Base-by-base conservation (phyloP, 1,140 invertebrate species). In the Bombus sylvicola region DNA sequence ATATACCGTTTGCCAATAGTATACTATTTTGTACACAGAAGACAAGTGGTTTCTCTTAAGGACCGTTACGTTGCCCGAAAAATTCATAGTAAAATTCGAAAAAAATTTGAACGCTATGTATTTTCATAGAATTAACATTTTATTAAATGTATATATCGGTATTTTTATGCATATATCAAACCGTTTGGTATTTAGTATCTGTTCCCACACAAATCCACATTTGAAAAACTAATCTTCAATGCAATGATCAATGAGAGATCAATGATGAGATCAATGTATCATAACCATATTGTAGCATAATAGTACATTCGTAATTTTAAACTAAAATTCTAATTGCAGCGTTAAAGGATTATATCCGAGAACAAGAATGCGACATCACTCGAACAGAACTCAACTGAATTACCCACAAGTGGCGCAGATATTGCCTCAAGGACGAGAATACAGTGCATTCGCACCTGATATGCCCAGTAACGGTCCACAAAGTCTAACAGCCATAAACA, bases 401-500 rank as follows among this genome's bases (percentile, higher is more conserved):
- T 37, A 83, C 25, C 25, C 89, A 6, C 89, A 59, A 64, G 87
- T 92, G 37, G 82, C 81, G 10, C 93, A 93, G 66, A 41, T 90
- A 10, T 31, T 68, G n/a, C 85, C 85, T 1, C 89, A 74, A 76
- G 87, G 87, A 15, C 85, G 77, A 53, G 88, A 89, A 78, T 92
- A 92, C 34, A 83, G 86, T 31, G 78, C 82, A 37, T 92, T 92
- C 80, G 71, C 88, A 10, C 86, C 87, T 1, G 87, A 89, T 62
- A 90, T 89, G 47, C 76, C 91, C 18, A 81, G 64, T 9, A 85
- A 79, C 64, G 89, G 75, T 69, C 85, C 88, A 0, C 89, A 91
- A 73, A 88, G 77, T 73, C 74, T 94, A 66, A 74, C 88, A 12
- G 91, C 93, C 13, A 76, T 89, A 5, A 92, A 89, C 43, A 82